A percentile compares a stretch with the other conserved stretches of the same genome.
phyloP scores from a whole-genome alignment of 2,888 invertebrate species.

The Lapara coniferarum region DNA sequence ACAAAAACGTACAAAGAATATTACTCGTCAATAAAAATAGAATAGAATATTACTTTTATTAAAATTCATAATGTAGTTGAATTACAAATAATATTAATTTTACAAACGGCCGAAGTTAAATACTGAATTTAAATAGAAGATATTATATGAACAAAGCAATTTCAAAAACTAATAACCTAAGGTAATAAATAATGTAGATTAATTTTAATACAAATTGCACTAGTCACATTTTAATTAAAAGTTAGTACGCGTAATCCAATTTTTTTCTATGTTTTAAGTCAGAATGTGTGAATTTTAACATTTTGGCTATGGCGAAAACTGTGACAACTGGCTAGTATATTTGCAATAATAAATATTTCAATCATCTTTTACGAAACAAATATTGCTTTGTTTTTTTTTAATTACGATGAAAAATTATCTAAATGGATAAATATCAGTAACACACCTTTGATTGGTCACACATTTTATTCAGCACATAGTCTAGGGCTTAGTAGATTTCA shows the following conservation, averaged over 20 bases:
- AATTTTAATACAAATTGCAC: not conserved
- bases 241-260: not conserved
- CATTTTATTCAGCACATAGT: too few relatives aligned
- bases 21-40: not conserved
- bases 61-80: not conserved
- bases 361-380: too few relatives aligned
- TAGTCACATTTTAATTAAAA: conserved; percentile 13
- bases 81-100: too few relatives aligned
- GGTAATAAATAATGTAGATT: conserved; percentile 10
- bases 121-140: not conserved
- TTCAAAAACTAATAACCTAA: conserved; percentile 12
- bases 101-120: not conserved
- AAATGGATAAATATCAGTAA: too few relatives aligned
- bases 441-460: too few relatives aligned
- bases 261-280: not conserved
- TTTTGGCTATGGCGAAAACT: not conserved
- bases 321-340: not conserved
- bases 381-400: too few relatives aligned
- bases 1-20: too few relatives aligned
- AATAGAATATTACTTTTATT: not conserved
- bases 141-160: not conserved
- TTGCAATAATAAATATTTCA: not conserved
- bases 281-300: not conserved
- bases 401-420: too few relatives aligned
- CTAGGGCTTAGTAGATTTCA: too few relatives aligned